Evolutionary conservation across 53 echinoderm and acorn worm species (phyloP), one percentile per base, ranked within the genome.

Genomic region (Apostichopus leukothele): DNA sequence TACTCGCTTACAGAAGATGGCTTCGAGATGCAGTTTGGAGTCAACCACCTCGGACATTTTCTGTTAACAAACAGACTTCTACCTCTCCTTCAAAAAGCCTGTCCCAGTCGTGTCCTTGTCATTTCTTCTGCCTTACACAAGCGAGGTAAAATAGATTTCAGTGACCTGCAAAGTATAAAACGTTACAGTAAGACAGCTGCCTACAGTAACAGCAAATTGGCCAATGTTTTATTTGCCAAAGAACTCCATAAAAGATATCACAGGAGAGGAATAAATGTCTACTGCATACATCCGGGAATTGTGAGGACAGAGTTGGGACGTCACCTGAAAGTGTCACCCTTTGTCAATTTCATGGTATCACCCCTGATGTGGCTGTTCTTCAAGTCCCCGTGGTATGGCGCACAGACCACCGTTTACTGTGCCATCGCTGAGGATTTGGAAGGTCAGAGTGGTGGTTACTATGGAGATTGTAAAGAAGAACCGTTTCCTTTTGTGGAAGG

Each of bases 241-340:
- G 97, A 96, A 89, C 92, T 96, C 18, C 92, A 92, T 89, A 90
- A 87, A 52, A 88, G 95, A 18, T 88, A 93, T 52, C 88, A 91
- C 21, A 88, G 83, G 20, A 75, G 89, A 10, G 96, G 94, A 16
- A 93, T 94, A 53, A 86, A 90, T 51, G 90, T 93, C 13, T 93
- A 93, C 91, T 92, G 92, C 27, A 89, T 96, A 1, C 97, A 96
- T 79, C 97, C 97, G 2, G 97, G 97, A 52, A 91, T 96, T 12
- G 86, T 96, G 88, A 86, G 92, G 88, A 93, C 97, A 6, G 94
- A 95, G 21, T 79, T 96, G 75, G 87, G 85, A n/a, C 90, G 97
- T 7, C 83, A 79, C 83, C 76, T 94, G 9, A 88, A 88, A 23
- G 78, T 76, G 59, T 84, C 93, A 12, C 73, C 75, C 6, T 13